A percentile compares a stretch with the other conserved stretches of the same genome.
Evolutionary conservation across 2,888 invertebrate genomes (phyloP).

Genomic region (Archips crataeganus): DNA sequence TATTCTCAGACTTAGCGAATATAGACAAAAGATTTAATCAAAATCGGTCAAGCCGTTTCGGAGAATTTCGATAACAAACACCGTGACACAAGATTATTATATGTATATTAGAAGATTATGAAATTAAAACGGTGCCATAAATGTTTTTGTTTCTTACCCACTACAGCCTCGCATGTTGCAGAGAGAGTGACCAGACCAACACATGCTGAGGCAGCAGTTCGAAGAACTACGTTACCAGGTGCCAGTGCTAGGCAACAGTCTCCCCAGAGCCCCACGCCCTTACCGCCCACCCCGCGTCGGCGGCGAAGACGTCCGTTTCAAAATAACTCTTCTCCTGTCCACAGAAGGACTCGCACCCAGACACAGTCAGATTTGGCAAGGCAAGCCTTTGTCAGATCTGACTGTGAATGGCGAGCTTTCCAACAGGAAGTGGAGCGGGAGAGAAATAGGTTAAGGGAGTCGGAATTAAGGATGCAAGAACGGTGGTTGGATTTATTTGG

Average conservation of each 20-base stretch:
- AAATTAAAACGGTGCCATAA: no score
- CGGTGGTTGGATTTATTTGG: not conserved
- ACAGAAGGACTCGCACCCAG: constrained; percentile 1
- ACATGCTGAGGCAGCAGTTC: no score
- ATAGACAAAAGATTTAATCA: no score
- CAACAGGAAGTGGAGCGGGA: not conserved
- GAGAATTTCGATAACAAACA: no score
- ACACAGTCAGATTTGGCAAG: constrained; percentile 19
- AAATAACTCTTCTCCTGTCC: not conserved
- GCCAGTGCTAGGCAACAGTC: not conserved
- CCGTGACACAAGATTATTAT: no score
- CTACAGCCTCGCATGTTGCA: no score
- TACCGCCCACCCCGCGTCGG: not conserved
- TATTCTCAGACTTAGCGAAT: no score
- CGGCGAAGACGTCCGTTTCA: not conserved
- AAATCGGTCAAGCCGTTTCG: no score
- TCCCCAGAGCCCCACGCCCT: not conserved
- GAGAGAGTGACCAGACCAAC: no score
- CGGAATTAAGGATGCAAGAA: not conserved
- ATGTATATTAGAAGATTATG: no score
- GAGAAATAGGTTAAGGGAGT: not conserved
- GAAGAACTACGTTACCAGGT: no score
- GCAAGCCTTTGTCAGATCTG: constrained; percentile 23
- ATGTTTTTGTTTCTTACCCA: no score
- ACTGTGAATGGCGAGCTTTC: not conserved